These are phyloP conservation scores for Glandiceps talaboti DNA, from an alignment of 53 echinoderm and acorn worm genomes.

Conservation along the genomic window DNA sequence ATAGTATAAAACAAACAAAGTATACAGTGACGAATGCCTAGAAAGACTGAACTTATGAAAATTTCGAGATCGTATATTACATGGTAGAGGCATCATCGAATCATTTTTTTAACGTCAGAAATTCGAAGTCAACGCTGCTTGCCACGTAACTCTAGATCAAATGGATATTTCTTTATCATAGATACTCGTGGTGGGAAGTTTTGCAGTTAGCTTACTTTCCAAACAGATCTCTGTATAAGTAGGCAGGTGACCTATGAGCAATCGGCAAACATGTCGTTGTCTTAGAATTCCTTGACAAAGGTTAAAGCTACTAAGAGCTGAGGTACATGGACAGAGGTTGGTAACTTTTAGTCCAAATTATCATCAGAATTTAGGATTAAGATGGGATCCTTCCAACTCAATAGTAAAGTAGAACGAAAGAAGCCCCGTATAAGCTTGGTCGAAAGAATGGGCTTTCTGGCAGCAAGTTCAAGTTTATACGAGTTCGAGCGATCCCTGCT, in stretches of 20 bases:
- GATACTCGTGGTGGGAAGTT: no score
- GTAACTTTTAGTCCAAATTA: background rate
- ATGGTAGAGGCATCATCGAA: no score
- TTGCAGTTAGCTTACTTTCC: no score
- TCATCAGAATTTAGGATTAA: background rate
- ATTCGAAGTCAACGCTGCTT: no score
- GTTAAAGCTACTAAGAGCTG: background rate
- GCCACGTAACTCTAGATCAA: no score
- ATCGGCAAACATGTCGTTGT: background rate
- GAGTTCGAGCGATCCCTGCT: background rate
- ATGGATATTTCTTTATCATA: no score
- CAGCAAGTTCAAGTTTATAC: background rate
- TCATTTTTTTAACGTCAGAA: no score
- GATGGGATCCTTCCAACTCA: background rate
- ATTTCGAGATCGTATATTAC: no score
- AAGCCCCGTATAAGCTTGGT: background rate
- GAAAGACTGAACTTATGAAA: no score
- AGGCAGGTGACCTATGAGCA: background rate
- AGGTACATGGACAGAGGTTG: background rate
- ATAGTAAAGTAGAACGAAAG: background rate
- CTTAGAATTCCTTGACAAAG: background rate
- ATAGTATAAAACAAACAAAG: no score
- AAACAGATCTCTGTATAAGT: no score
- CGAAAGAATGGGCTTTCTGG: background rate
- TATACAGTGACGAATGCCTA: no score